Percentiles rank a stretch among this genome's conserved stretches.
Evolutionary conservation across 2,113 vertebrate genomes (phyloP).

Genomic region (Psittacus erithacus): DNA sequence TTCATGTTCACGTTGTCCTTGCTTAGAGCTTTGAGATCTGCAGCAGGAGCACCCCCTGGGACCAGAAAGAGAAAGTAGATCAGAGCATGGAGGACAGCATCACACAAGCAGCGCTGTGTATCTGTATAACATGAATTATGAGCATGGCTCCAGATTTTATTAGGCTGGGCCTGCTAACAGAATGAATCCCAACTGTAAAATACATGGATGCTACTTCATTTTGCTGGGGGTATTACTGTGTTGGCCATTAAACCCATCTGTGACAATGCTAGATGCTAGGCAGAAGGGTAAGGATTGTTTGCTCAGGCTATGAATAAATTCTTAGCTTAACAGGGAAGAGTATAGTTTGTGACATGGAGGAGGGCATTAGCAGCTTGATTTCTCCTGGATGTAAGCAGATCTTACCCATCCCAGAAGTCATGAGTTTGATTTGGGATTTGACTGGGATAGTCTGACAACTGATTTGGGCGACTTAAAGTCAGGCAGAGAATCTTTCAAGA

Average conservation of each 20-base stretch:
- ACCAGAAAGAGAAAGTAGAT: neutral
- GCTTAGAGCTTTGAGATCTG: slow-evolving; percentile 56
- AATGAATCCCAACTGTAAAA: neutral
- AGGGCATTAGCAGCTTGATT: neutral
- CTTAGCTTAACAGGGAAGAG: neutral
- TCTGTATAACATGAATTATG: neutral
- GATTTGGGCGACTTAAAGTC: neutral
- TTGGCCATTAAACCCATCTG: neutral
- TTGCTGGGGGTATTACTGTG: neutral
- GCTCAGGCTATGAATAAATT: neutral
- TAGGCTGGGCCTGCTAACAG: neutral
- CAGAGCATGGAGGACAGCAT: neutral
- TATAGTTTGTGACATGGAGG: neutral
- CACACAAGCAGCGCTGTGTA: neutral
- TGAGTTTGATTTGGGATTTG: neutral
- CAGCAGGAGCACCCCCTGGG: slow-evolving; percentile 62
- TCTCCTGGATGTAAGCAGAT: neutral
- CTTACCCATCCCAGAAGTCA: neutral
- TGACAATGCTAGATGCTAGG: neutral
- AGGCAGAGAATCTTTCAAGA: neutral
- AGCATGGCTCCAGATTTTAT: neutral
- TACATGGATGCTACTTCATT: neutral
- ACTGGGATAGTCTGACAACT: neutral
- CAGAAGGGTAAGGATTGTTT: neutral
- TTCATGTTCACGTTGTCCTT: slow-evolving; percentile 47